A percentile compares a stretch with the other conserved stretches of the same genome.
These are phyloP conservation scores for Drosophila incognita DNA, from an alignment of 2,888 invertebrate genomes.

Conservation along the genomic window DNA sequence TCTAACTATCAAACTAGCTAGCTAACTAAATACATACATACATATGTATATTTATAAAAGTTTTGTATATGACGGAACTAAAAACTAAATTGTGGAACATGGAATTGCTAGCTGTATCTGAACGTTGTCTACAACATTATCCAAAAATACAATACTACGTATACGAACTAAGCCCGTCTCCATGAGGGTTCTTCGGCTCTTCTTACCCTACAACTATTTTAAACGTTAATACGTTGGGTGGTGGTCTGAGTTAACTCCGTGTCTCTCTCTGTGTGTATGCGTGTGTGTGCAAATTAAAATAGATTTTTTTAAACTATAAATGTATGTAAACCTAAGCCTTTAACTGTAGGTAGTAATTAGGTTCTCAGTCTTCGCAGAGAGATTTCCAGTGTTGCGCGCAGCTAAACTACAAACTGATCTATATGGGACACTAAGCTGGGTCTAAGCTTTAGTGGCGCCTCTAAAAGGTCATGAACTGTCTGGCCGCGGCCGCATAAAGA, in stretches of 20 bases:
- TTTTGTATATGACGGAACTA: conserved; percentile 31
- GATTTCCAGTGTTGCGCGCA: conserved; percentile 75
- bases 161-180: conserved; percentile 47
- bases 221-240: conserved; percentile 77
- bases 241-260: conserved; percentile 58
- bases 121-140: conserved; percentile 62
- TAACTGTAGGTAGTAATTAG: conserved; percentile 81
- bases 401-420: conserved; percentile 56
- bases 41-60: neutral
- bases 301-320: conserved; percentile 31
- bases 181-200: conserved; percentile 27
- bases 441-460: conserved; percentile 6
- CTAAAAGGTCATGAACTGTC: conserved; percentile 73
- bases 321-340: conserved; percentile 56
- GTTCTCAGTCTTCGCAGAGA: conserved; percentile 85
- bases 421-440: conserved; percentile 57
- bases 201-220: conserved; percentile 54
- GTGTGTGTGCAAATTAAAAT: conserved; percentile 34
- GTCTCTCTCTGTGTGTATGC: conserved; percentile 18
- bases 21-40: conserved; percentile 29
- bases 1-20: conserved; percentile 50
- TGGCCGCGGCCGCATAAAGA: conserved; percentile 67
- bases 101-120: conserved; percentile 80
- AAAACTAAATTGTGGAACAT: conserved; percentile 75
- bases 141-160: conserved; percentile 64